Evolutionary conservation across 2,797 vertebrate genomes (phyloP).

Genomic region (Liasis olivaceus): DNA sequence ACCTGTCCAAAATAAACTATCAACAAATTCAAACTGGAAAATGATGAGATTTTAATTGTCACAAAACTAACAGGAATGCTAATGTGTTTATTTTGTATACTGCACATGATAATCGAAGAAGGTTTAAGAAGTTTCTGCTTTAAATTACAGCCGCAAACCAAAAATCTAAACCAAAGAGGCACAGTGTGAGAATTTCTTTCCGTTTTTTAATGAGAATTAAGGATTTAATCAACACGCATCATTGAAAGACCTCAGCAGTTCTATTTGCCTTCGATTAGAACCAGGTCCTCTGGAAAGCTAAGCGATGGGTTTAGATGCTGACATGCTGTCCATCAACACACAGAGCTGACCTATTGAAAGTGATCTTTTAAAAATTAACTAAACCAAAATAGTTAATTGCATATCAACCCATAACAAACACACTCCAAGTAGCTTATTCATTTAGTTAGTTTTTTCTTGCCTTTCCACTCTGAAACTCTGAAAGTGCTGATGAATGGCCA

Average conservation of each 20-base stretch:
- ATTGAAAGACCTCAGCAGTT: neutral
- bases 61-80: neutral
- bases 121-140: slow-evolving; percentile 10
- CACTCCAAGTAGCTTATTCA: neutral
- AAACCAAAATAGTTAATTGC: neutral
- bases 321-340: neutral
- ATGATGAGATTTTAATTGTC: slow-evolving; percentile 24
- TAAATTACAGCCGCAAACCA: neutral
- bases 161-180: neutral
- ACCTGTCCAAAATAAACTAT: slow-evolving; percentile 34
- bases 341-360: neutral
- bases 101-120: neutral
- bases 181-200: neutral
- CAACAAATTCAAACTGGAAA: slow-evolving; percentile 31
- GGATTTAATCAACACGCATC: neutral
- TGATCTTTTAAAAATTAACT: neutral
- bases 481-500: neutral
- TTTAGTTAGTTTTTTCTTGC: neutral
- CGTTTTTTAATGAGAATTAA: neutral
- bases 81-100: slow-evolving; percentile 10
- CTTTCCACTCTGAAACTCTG: neutral
- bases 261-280: neutral
- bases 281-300: neutral
- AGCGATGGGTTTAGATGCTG: neutral
- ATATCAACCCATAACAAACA: neutral